A percentile compares a stretch with the other conserved stretches of the same genome.
These are phyloP conservation scores for Coregonus ussuriensis DNA, from an alignment of 2,797 vertebrate species.

Conservation along the genomic window DNA sequence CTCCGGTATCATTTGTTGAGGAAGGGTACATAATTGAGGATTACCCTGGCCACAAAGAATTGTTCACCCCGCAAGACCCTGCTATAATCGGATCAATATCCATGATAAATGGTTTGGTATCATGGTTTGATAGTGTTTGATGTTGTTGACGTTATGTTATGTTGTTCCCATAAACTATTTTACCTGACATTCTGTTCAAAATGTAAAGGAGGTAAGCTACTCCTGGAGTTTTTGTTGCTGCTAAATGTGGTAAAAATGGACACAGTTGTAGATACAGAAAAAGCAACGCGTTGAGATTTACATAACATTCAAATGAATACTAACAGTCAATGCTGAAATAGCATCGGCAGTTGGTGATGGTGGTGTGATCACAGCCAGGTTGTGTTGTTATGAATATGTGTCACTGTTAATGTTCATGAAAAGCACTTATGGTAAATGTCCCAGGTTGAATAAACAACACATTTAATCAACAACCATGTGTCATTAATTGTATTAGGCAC, in stretches of 20 bases:
- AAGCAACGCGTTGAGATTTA: not conserved
- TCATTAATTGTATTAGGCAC: too few relatives aligned
- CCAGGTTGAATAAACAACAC: not conserved
- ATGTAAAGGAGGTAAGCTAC: not conserved
- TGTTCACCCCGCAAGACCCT: not conserved
- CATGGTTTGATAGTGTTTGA: not conserved
- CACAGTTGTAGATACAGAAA: not conserved
- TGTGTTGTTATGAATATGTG: not conserved
- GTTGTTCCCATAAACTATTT: not conserved
- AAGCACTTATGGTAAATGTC: not conserved
- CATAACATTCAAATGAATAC: conserved; percentile 3
- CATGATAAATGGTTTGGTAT: not conserved
- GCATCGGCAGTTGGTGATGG: not conserved
- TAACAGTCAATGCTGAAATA: not conserved
- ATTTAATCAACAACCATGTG: too few relatives aligned
- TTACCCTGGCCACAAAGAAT: not conserved
- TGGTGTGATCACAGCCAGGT: not conserved
- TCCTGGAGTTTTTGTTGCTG: not conserved
- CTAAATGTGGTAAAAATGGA: not conserved
- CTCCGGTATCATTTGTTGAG: conserved; percentile 54
- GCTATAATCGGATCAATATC: not conserved
- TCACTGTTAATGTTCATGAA: not conserved
- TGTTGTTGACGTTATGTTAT: not conserved
- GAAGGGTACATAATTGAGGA: conserved; percentile 30
- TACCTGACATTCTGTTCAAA: not conserved